Evolutionary conservation across 2,113 vertebrate species (phyloP).

Genomic region (Aphelocoma coerulescens): DNA sequence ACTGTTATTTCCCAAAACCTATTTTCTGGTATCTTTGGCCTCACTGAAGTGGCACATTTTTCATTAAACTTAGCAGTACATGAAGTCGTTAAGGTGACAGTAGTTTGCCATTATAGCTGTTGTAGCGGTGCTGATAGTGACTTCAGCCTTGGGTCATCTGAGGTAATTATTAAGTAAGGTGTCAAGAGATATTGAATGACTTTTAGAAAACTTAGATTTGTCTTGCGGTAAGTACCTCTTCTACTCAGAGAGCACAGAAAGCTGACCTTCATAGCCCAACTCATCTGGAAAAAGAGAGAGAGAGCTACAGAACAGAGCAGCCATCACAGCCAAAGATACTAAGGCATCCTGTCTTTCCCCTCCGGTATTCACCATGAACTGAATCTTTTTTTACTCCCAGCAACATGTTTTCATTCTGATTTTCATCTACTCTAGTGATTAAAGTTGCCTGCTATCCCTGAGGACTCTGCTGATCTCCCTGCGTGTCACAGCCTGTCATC

Average conservation of each 20-base stretch:
- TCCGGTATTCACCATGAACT: neutral
- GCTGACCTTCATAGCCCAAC: neutral
- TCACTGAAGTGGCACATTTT: constrained; percentile 57
- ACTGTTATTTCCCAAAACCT: constrained; percentile 40
- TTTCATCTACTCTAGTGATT: constrained; percentile 23
- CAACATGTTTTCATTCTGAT: neutral
- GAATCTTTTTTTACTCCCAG: neutral
- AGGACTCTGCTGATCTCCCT: constrained; percentile 14
- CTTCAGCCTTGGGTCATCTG: constrained; percentile 36
- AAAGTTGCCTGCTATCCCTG: neutral
- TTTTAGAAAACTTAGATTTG: constrained; percentile 35
- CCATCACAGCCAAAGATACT: neutral
- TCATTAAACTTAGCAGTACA: constrained; percentile 57
- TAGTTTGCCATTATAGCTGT: neutral
- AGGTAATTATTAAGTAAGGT: constrained; percentile 45
- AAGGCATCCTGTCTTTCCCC: neutral
- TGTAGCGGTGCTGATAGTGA: neutral
- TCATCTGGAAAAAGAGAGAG: neutral
- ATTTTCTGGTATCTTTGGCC: constrained; percentile 59
- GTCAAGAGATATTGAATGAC: neutral
- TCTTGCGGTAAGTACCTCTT: neutral
- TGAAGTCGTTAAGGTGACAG: constrained; percentile 45
- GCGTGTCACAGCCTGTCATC: neutral
- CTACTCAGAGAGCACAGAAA: neutral
- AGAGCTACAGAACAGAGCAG: neutral